phyloP scores from a whole-genome alignment of 2,888 invertebrate genomes.

The Deroplatys truncata region DNA sequence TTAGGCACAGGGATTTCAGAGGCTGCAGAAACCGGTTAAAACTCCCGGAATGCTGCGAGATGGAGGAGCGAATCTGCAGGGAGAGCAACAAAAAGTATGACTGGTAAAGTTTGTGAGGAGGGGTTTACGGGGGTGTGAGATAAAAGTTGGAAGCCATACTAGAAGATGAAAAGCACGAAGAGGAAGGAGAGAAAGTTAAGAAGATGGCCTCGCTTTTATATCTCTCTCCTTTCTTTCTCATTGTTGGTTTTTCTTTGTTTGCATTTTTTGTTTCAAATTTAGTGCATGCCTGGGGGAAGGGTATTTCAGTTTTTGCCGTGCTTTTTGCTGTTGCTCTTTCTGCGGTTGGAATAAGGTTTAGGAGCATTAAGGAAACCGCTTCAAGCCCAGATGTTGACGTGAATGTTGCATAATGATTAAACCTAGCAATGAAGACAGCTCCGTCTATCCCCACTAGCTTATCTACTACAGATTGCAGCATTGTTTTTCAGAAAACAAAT shows the following conservation, averaged over 20 bases:
- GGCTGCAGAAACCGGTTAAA: neutral
- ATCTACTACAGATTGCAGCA: too few species aligned
- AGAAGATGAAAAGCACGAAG: neutral
- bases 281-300: neutral
- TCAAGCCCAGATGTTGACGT: neutral
- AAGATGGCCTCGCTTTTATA: slow-evolving; percentile 1
- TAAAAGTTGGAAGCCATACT: slow-evolving; percentile 10
- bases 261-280: neutral
- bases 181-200: neutral
- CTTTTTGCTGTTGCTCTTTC: neutral
- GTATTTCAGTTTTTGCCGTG: neutral
- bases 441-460: too few species aligned
- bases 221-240: neutral
- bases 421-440: too few species aligned
- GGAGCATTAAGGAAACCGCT: neutral
- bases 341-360: neutral
- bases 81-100: neutral
- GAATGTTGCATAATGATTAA: neutral
- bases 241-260: neutral
- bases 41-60: neutral
- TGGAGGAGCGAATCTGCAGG: neutral
- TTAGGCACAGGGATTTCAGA: neutral
- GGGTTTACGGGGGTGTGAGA: neutral
- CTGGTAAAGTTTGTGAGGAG: slow-evolving; percentile 1
- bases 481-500: too few species aligned